These are phyloP conservation scores for Bergia puertoricense DNA, from an alignment of 92 coral and sea anemone species.

Conservation along the genomic window DNA sequence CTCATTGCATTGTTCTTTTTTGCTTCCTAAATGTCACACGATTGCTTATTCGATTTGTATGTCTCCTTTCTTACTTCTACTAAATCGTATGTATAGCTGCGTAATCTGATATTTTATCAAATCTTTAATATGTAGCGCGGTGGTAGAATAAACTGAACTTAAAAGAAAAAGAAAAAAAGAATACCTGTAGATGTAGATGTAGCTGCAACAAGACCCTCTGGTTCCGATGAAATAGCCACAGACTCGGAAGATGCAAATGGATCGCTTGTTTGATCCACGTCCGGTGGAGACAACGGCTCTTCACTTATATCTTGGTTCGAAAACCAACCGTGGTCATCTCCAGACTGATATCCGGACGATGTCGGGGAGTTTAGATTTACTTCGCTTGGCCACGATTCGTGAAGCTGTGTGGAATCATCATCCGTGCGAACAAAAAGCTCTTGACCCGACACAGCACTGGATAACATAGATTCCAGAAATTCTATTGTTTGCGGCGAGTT, in stretches of 20 bases:
- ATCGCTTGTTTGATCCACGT: not conserved
- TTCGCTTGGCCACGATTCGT: not conserved
- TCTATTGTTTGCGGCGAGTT: not conserved
- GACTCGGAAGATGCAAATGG: not conserved
- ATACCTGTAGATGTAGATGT: constrained; percentile 19
- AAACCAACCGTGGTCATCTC: constrained; percentile 18
- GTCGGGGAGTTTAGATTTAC: constrained; percentile 1
- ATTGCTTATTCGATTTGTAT: no score
- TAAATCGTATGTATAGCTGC: not conserved
- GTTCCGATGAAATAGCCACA: not conserved
- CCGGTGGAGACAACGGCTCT: constrained; percentile 1
- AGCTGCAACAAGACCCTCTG: not conserved
- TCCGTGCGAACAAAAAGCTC: constrained; percentile 7
- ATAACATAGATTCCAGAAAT: not conserved
- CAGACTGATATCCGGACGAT: constrained; percentile 31
- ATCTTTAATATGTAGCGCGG: not conserved
- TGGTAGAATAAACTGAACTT: not conserved
- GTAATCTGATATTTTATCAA: not conserved
- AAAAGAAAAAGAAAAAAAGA: not conserved
- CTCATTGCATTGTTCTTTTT: not conserved
- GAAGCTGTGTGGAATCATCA: not conserved
- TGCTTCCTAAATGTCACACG: no score
- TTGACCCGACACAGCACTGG: not conserved
- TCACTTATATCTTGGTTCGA: not conserved
- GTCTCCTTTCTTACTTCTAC: no score